phyloP scores from a whole-genome alignment of 1,140 invertebrate genomes.

The Calliphora vicina region DNA sequence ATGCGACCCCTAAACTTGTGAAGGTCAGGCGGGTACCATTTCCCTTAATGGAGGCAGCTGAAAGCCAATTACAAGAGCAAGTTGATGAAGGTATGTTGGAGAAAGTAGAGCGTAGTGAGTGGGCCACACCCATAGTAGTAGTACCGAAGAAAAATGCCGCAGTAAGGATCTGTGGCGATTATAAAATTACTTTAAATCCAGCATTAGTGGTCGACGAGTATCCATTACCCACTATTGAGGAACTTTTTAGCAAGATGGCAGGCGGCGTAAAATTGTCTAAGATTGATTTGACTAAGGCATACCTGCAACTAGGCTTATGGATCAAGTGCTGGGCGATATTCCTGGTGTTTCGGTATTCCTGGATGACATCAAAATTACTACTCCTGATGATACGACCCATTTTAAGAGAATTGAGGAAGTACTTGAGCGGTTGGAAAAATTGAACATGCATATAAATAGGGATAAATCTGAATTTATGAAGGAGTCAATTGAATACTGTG shows the following conservation, averaged over 20 bases:
- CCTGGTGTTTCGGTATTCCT: slow-evolving; percentile 45
- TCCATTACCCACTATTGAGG: slow-evolving; percentile 47
- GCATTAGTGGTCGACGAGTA: slow-evolving; percentile 44
- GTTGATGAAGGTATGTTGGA: slow-evolving; percentile 12
- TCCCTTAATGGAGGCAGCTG: slow-evolving; percentile 12
- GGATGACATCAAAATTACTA: slow-evolving; percentile 48
- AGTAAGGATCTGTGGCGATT: slow-evolving; percentile 39
- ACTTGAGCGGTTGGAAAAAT: slow-evolving; percentile 43
- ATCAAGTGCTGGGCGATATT: slow-evolving; percentile 44
- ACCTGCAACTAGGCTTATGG: slow-evolving; percentile 39
- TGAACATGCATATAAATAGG: slow-evolving; percentile 45
- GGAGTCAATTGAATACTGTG: slow-evolving; percentile 47
- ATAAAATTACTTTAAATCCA: slow-evolving; percentile 44
- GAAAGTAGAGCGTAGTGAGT: slow-evolving; percentile 41
- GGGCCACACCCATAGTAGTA: slow-evolving; percentile 64
- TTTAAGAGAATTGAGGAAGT: slow-evolving; percentile 33
- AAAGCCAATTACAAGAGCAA: slow-evolving; percentile 3
- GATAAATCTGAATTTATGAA: slow-evolving; percentile 44
- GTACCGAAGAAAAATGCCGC: slow-evolving; percentile 63
- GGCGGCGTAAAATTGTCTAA: slow-evolving; percentile 45
- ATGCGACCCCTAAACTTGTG: too few relatives aligned
- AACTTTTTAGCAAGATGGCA: slow-evolving; percentile 44
- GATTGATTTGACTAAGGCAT: slow-evolving; percentile 40
- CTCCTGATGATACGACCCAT: slow-evolving; percentile 34
- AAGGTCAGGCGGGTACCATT: too few relatives aligned